These are phyloP conservation scores for Digitonthophagus gazella DNA, from an alignment of 2,888 invertebrate genomes.

Conservation along the genomic window DNA sequence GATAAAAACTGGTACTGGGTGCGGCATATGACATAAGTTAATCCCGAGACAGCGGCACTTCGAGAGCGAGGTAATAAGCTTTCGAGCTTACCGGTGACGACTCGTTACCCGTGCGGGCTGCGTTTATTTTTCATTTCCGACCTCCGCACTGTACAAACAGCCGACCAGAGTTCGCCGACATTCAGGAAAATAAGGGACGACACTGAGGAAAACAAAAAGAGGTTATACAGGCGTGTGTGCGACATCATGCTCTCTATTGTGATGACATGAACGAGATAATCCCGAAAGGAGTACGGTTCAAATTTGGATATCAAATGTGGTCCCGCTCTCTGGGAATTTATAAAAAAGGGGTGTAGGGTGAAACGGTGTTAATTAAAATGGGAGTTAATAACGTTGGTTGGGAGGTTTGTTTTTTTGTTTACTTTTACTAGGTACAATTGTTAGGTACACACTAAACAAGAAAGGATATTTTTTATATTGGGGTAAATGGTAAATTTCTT, in stretches of 20 bases:
- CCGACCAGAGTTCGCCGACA: neutral
- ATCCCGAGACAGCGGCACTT: neutral
- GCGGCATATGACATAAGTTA: neutral
- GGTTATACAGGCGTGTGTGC: neutral
- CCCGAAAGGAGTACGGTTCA: neutral
- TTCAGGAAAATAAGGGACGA: neutral
- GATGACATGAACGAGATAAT: neutral
- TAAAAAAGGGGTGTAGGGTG: neutral
- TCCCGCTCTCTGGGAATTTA: neutral
- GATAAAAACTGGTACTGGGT: neutral
- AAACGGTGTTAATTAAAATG: neutral
- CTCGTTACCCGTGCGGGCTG: neutral
- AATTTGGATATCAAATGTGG: neutral
- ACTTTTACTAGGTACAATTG: too few relatives aligned
- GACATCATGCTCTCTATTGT: neutral
- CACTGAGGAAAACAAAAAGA: neutral
- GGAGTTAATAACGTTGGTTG: neutral
- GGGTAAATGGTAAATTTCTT: neutral
- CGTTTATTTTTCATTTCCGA: neutral
- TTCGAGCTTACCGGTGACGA: neutral
- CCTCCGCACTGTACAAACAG: neutral
- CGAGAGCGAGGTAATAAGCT: neutral
- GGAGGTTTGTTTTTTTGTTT: too few relatives aligned
- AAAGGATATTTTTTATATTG: too few relatives aligned
- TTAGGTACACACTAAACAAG: too few relatives aligned